Base-by-base conservation (phyloP, 2,797 vertebrate genomes). In the Phalanger gymnotis region DNA sequence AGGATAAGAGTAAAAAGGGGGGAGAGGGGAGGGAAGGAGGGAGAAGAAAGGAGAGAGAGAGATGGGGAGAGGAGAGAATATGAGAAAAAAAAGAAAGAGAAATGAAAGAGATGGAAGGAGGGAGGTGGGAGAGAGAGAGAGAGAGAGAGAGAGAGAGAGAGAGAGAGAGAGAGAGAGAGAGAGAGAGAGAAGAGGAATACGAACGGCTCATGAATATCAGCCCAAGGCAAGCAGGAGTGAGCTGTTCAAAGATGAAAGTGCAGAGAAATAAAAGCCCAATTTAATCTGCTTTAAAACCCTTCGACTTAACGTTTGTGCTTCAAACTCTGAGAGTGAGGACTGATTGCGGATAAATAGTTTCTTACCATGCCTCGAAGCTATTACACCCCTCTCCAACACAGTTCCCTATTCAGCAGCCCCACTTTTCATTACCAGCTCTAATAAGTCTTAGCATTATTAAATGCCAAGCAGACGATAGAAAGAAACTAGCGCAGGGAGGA, bases 241-340 rank as follows among this genome's bases (percentile, higher is more conserved):
- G 99, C 99, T 99, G 99, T 99, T 99, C 99, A 99, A 99, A 99
- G 99, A 99, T 99, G 99, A 99, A 99, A 99, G 99, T 99, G 99
- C 99, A 99, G 99, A 99, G 99, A 99, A 99, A 99, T 99, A 99
- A 99, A 99, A 99, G 99, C 99, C 99, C 99, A 99, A 99, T 99
- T 99, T 99, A 99, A 99, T 99, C 99, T 99, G 99, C 99, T 99
- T 99, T 99, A 99, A 99, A 99, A 99, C 99, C 99, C 99, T 99
- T 99, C 99, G 99, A 99, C 99, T 99, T 99, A 99, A 99, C 99
- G 99, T 99, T 99, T 99, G 99, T 98, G 99, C 99, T 99, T 99
- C 99, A 98, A 99, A 99, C 99, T 99, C 99, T 98, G 98, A 98
- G 99, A 99, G 99, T 99, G 99, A 99, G 99, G 99, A 98, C 98